Evolutionary conservation across 2,888 invertebrate genomes (phyloP).

Genomic region (Cheilosia variabilis): DNA sequence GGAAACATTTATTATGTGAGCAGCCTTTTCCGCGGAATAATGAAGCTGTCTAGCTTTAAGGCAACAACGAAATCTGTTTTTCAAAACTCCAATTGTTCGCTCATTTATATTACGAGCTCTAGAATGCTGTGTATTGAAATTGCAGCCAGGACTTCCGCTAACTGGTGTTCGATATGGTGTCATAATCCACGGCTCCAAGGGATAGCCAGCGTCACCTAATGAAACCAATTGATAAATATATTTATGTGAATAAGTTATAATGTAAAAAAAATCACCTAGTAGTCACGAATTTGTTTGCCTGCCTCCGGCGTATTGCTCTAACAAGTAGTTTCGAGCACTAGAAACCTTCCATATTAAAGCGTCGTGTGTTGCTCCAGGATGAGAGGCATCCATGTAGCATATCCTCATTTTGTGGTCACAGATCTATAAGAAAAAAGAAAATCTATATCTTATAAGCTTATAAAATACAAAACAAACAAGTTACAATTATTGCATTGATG

Average conservation of each 20-base stretch:
- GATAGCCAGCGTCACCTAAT: slow-evolving; percentile 12
- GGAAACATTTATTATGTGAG: slow-evolving; percentile 32
- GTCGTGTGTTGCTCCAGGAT: background rate
- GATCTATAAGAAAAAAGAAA: background rate
- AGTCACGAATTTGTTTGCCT: slow-evolving; percentile 10
- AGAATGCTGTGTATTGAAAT: slow-evolving; percentile 19
- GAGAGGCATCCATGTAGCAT: background rate
- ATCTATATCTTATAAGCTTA: background rate
- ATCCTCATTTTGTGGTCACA: background rate
- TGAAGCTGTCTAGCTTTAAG: slow-evolving; percentile 16
- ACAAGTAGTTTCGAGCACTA: background rate
- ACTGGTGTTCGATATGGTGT: slow-evolving; percentile 12
- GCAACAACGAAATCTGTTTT: slow-evolving; percentile 25
- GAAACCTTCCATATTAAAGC: background rate
- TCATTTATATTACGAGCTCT: slow-evolving; percentile 16
- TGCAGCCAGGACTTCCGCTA: slow-evolving; percentile 14
- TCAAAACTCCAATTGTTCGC: slow-evolving; percentile 6
- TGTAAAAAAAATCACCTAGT: background rate
- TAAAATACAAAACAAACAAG: background rate
- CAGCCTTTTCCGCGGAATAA: slow-evolving; percentile 22
- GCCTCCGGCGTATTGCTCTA: slow-evolving; percentile 2
- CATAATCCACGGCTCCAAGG: slow-evolving; percentile 22
- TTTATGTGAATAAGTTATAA: too few species aligned
- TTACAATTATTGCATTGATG: slow-evolving; percentile 16
- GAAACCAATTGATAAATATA: background rate